Base-by-base conservation (phyloP, 2,888 invertebrate genomes). In the Buathra laborator region DNA sequence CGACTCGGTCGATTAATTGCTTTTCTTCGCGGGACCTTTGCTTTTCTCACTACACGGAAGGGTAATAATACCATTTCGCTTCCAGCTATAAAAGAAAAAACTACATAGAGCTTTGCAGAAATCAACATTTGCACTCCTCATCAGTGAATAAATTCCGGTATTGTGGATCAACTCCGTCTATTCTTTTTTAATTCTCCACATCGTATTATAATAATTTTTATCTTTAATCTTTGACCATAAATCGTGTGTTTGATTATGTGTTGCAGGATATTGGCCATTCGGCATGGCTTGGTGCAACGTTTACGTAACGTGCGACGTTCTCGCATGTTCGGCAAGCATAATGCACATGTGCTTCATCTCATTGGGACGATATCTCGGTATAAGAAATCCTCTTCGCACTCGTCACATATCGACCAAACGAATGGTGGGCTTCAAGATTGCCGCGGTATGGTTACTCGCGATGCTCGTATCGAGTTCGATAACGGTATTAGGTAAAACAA, bases 321-420 rank as follows among this genome's bases (percentile, higher is more conserved):
- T 99, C 81, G 98, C 98, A 79, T 99, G 99, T 93, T 99, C 99
- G 0, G 97, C 98, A 6, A 98, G 98, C 93, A 99, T 99, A 93
- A 96, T 99, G 95, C 99, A 99, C 95, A 97, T 99, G 96, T 98
- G 99, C 91, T 98, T 97, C 94, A 98, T 98, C 93, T 97, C 98
- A 72, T 95, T 98, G 81, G 98, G 98, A 90, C 96, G 99, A 87
- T 99, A 97, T 94, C 94, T 98, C 90, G 98, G 98, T 83, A 98
- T 98, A 91, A 95, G 98, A 74, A 98, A 98, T 93, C 99, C 99
- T 0, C 94, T 99, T 92, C 97, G 97, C 91, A 97, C 97, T 68
- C 95, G 98, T 3, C 97, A 98, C 93, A 97, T 97, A 91, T 97
- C 97, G 79, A 98, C 98, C 4, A 97, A 97, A 91, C 95, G 97